Percentiles rank a stretch among this genome's conserved stretches.
Conservation (phyloP, 2,797 vertebrate genomes). For the Xiphophorus birchmanni region DNA sequence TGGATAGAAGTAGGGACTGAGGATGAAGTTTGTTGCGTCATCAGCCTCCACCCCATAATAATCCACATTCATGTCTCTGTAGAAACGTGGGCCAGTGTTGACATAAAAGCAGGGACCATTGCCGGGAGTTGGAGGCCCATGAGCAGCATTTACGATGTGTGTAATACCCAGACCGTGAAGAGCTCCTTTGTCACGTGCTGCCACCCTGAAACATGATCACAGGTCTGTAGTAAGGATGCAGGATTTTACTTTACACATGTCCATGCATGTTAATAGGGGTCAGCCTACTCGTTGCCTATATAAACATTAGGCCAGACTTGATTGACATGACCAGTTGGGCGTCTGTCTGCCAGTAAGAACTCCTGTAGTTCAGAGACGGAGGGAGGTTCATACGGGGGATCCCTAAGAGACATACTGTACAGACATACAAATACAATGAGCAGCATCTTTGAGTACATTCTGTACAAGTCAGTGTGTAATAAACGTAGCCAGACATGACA, state of each 20-base stretch:
- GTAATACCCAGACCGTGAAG: constrained; percentile 88
- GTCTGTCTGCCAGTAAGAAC: constrained; percentile 78
- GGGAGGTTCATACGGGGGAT: constrained; percentile 76
- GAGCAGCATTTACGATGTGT: constrained; percentile 88
- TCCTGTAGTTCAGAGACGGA: constrained; percentile 84
- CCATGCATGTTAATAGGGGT: constrained; percentile 11
- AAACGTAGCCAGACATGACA: not conserved
- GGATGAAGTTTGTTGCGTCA: constrained; percentile 86
- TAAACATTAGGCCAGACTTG: constrained; percentile 94
- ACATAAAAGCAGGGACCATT: constrained; percentile 62
- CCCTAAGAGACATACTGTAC: constrained; percentile 74
- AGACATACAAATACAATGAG: constrained; percentile 32
- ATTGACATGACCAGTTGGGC: constrained; percentile 82
- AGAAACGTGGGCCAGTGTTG: constrained; percentile 87
- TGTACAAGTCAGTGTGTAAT: not conserved
- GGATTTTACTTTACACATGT: not conserved
- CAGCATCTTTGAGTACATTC: not conserved
- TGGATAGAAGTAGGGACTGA: constrained; percentile 89
- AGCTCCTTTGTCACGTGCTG: constrained; percentile 83
- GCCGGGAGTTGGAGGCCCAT: constrained; percentile 69
- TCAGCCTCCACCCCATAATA: constrained; percentile 92
- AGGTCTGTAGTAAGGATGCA: not conserved
- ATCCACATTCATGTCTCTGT: constrained; percentile 85
- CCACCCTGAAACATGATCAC: constrained; percentile 75
- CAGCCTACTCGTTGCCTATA: constrained; percentile 88